Evolutionary conservation across 2,113 vertebrate genomes (phyloP), one percentile per base, ranked within the genome.

Genomic region (Eulemur macaco): DNA sequence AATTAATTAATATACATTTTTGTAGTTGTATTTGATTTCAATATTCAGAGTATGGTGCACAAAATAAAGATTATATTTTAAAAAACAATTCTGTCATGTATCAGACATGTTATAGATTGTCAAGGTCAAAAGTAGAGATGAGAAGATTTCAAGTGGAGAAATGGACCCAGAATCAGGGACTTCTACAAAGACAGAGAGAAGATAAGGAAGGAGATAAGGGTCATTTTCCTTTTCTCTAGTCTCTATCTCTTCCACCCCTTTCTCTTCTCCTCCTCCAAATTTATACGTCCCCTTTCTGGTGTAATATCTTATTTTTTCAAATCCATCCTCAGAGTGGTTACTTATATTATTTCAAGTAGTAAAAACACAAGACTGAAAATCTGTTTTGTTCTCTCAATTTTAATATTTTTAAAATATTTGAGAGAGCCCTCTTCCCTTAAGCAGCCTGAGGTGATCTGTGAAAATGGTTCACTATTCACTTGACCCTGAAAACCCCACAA

Each of bases 1-100:
- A 71, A 86, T 76, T 90, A 95, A 94, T 95, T 83, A 76, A 78
- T 45, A 68, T 45, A 91, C 34, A 39, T 63, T 73, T 52, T 96
- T 76, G 1, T 42, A 68, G 13, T 89, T 80, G 7, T 86, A 15
- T 56, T 11, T 88, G n/a, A 78, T 85, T 58, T 42, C 11, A 85
- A 18, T 71, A 90, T 58, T 93, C 66, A 87, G 27, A 4, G 7
- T 60, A 73, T 25, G 6, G 27, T 76, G 58, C 11, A 23, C 39
- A 50, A 93, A 89, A 93, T 69, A 87, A 21, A 83, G 23, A 76
- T 77, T 42, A 21, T 47, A 83, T 34, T 94, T 92, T 56, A 54
- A 83, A 92, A 63, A 25, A 5, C 15, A 64, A 14, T 95, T 93
- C 81, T 92, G 39, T 54, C 15, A 90, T 20, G 64, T 83, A 93